Conservation (phyloP, 2,797 vertebrate genomes). For the Meda fulgida region DNA sequence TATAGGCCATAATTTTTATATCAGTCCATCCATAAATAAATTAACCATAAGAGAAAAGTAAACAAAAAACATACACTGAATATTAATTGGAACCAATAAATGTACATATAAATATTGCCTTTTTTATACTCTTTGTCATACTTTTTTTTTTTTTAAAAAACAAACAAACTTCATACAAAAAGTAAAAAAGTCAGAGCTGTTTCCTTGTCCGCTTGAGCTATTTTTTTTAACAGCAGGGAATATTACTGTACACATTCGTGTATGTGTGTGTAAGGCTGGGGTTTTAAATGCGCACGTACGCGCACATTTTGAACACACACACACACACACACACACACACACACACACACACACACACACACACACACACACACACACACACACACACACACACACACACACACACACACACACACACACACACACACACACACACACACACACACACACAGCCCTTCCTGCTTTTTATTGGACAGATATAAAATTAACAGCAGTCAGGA, state of each 20-base stretch:
- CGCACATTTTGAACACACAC: too few relatives aligned
- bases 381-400: slow-evolving; percentile 10
- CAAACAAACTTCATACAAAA: neutral
- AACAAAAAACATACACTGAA: neutral
- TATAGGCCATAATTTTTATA: neutral
- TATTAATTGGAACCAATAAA: neutral
- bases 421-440: neutral
- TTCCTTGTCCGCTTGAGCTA: neutral
- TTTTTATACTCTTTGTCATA: neutral
- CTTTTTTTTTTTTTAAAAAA: neutral
- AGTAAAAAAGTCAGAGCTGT: neutral
- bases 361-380: neutral
- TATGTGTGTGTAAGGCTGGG: slow-evolving; percentile 41
- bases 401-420: too few relatives aligned
- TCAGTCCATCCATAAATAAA: neutral
- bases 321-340: too few relatives aligned
- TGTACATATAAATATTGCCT: neutral
- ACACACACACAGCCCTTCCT: slow-evolving; percentile 25
- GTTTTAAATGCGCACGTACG: slow-evolving; percentile 23
- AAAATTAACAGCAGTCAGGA: slow-evolving; percentile 94
- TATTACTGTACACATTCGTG: slow-evolving; percentile 46
- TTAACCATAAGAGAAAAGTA: neutral
- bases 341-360: neutral
- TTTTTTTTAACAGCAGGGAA: slow-evolving; percentile 5
- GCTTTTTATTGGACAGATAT: slow-evolving; percentile 94